These are phyloP conservation scores for Dicrurus megarhynchus DNA, from an alignment of 2,113 vertebrate genomes.

Conservation along the genomic window DNA sequence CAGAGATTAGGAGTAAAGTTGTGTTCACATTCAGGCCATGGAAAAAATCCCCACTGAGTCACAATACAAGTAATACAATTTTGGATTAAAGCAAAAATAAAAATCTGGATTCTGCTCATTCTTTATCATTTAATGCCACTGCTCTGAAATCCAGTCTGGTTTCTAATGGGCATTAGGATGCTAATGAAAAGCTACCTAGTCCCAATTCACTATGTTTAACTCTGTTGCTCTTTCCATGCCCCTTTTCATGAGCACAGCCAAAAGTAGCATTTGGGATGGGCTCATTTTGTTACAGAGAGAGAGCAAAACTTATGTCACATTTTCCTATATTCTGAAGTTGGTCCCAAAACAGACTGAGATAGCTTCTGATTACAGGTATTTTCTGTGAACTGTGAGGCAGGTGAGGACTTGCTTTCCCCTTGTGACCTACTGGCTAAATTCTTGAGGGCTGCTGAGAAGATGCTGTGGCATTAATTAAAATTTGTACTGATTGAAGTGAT, in stretches of 20 bases:
- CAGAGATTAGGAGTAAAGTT: neutral
- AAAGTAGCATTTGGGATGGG: neutral
- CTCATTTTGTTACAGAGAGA: neutral
- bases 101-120: neutral
- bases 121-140: neutral
- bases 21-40: neutral
- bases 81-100: neutral
- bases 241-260: too few relatives aligned
- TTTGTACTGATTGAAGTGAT: neutral
- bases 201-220: neutral
- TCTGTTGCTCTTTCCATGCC: too few relatives aligned
- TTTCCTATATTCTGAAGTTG: neutral
- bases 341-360: neutral
- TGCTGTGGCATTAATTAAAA: neutral
- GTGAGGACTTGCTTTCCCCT: neutral
- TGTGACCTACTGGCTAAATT: neutral
- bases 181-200: neutral
- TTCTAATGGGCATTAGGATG: neutral
- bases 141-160: neutral
- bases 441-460: neutral
- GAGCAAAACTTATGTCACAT: neutral
- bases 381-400: neutral
- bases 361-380: neutral
- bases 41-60: neutral
- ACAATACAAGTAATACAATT: neutral